Conservation (phyloP, 2,888 invertebrate genomes). For the Dicranocentrus wangi region DNA sequence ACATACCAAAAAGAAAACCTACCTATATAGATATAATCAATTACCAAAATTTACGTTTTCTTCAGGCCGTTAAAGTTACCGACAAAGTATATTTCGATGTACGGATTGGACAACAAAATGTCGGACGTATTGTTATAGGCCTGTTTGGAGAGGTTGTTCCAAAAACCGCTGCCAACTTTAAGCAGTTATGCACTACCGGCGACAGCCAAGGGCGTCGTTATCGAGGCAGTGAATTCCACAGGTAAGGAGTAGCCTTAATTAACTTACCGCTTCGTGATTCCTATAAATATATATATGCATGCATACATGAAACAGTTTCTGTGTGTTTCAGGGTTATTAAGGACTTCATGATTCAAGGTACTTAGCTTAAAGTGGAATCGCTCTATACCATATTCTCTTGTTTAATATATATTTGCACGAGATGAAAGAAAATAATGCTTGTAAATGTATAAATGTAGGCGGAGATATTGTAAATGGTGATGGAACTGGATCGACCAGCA, state of each 20-base stretch:
- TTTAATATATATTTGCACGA: too few species aligned
- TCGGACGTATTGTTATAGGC: constrained; percentile 86
- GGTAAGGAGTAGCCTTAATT: constrained; percentile 45
- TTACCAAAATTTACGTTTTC: not conserved
- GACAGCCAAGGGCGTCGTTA: constrained; percentile 75
- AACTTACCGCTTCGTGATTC: not conserved
- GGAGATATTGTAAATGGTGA: constrained; percentile 88
- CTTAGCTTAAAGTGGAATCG: not conserved
- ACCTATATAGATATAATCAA: not conserved
- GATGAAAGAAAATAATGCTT: too few species aligned
- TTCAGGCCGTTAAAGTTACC: constrained; percentile 64
- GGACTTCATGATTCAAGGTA: constrained; percentile 94
- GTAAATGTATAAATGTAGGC: too few species aligned
- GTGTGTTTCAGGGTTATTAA: constrained; percentile 81
- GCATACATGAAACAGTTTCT: constrained; percentile 86
- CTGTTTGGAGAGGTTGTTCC: constrained; percentile 95
- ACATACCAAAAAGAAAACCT: too few species aligned
- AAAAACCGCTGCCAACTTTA: constrained; percentile 89
- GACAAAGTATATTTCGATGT: constrained; percentile 91
- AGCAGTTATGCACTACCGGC: constrained; percentile 87
- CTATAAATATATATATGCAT: not conserved
- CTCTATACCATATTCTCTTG: not conserved
- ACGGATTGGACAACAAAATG: constrained; percentile 81
- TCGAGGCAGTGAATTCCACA: constrained; percentile 90
- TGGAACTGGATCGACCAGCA: constrained; percentile 88